Base-by-base conservation (phyloP, 2,113 vertebrate species). In the Rhombomys opimus region DNA sequence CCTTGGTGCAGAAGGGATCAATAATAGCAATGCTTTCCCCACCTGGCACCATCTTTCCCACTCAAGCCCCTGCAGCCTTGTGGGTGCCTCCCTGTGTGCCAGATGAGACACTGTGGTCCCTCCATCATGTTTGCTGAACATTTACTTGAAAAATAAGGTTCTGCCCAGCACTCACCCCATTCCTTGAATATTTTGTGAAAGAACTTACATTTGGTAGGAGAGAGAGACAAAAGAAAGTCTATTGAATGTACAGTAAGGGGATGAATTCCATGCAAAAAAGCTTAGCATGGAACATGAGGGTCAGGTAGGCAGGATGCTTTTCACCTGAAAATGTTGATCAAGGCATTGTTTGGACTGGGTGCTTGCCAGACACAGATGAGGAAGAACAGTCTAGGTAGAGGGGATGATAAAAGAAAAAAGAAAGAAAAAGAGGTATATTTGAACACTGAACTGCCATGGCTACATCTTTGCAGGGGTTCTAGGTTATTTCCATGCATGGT, bases 101-200 rank as follows among this genome's bases (percentile, higher is more conserved):
- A 70, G 22, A 50, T 7, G 50, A 72, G 52, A 86, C 23, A 35
- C 14, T 88, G 27, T 15, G 85, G 41, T 54, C 68, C 35, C 11
- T 61, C 50, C 30, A 11, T n/a, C 20, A 61, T 77, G 12, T 32
- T 89, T 90, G 86, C 35, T 82, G 15, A 57, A 85, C 4, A n/a
- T 38, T 89, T 89, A 90, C 67, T 87, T 92, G 57, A 87, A 67
- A 95, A 89, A 94, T 89, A 92, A 77, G 54, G 54, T 54, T 27
- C 38, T 92, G 46, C 3, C 35, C 22, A 68, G 12, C 61, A 78
- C 22, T 91, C 13, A 93, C 59, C 61, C 17, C 25, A 90, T 80
- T 50, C 27, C 59, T 54, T 87, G 32, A 84, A 46, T 41, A 38
- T 41, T 89, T 63, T 61, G 75, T 82, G 22, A 91, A 78, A 92